Percentiles rank a stretch among this genome's conserved stretches.
Conservation (phyloP, 2,888 invertebrate species). For the Lithophane ornitopus region DNA sequence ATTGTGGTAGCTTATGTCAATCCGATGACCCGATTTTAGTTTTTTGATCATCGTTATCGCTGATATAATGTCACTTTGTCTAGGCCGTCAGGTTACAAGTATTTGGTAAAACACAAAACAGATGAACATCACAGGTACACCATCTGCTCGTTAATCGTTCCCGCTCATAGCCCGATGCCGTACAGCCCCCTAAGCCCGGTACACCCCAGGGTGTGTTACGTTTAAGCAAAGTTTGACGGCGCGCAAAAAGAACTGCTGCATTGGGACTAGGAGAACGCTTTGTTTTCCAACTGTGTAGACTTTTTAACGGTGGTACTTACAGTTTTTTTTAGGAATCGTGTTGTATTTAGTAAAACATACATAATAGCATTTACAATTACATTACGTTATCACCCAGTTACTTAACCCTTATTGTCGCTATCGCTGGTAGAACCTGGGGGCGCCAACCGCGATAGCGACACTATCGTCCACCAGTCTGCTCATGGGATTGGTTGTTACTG, state of each 20-base stretch:
- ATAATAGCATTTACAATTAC: rapidly evolving
- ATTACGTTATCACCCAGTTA: neutral
- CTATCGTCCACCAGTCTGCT: no score
- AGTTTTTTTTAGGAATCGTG: neutral
- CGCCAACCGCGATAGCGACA: no score
- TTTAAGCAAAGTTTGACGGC: slow-evolving; percentile 68
- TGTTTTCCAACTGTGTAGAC: slow-evolving; percentile 40
- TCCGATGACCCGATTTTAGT: no score
- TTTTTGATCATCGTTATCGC: no score
- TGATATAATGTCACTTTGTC: no score
- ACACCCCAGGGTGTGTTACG: slow-evolving; percentile 67
- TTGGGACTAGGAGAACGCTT: slow-evolving; percentile 54
- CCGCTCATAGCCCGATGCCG: neutral
- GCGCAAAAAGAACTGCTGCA: slow-evolving; percentile 64
- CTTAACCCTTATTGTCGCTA: no score
- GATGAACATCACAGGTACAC: no score
- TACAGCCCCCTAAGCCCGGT: slow-evolving; percentile 23
- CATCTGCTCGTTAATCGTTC: neutral
- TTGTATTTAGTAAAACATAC: neutral
- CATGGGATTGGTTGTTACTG: neutral
- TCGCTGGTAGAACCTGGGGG: no score
- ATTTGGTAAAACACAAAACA: no score
- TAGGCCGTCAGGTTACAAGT: no score
- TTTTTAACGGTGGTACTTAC: neutral
- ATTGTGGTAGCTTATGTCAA: no score